A percentile compares a stretch with the other conserved stretches of the same genome.
phyloP scores from a whole-genome alignment of 37 sponge, comb jelly and placozoan genomes.

The Eunapius fragilis region DNA sequence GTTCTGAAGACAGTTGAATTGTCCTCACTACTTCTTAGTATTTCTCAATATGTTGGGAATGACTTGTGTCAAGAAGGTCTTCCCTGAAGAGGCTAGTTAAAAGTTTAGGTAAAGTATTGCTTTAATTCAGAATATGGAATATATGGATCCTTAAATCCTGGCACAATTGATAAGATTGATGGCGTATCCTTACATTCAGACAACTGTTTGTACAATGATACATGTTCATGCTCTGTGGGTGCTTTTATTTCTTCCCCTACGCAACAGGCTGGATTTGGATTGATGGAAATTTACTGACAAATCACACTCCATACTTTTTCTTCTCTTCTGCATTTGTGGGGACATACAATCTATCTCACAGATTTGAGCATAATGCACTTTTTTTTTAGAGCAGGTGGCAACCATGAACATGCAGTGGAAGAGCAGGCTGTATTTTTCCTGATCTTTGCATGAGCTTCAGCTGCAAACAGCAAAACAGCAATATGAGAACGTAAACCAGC shows the following conservation, averaged over 20 bases:
- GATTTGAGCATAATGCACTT: constrained; percentile 32
- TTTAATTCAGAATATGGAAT: constrained; percentile 27
- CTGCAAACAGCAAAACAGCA: constrained; percentile 56
- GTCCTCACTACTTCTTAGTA: constrained; percentile 39
- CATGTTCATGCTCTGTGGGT: constrained; percentile 38
- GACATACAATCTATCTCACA: constrained; percentile 52
- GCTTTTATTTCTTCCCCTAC: neutral
- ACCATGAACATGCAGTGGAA: constrained; percentile 50
- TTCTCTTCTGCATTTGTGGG: constrained; percentile 29
- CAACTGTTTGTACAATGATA: constrained; percentile 12
- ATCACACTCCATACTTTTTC: constrained; percentile 7
- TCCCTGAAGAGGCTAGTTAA: constrained; percentile 21
- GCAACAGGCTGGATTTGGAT: neutral
- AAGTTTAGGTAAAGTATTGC: constrained; percentile 26
- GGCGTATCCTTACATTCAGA: constrained; percentile 28
- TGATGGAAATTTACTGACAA: no score
- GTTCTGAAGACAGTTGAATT: no score
- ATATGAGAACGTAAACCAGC: constrained; percentile 64
- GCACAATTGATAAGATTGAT: constrained; percentile 47
- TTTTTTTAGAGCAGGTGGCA: constrained; percentile 39
- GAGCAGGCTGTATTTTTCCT: constrained; percentile 17
- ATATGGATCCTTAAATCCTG: constrained; percentile 33
- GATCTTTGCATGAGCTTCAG: constrained; percentile 33
- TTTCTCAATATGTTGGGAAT: constrained; percentile 9
- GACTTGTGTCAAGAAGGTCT: constrained; percentile 24